Evolutionary conservation across 37 sponge, comb jelly and placozoan species (phyloP).

Genomic region (Beroe ovata): DNA sequence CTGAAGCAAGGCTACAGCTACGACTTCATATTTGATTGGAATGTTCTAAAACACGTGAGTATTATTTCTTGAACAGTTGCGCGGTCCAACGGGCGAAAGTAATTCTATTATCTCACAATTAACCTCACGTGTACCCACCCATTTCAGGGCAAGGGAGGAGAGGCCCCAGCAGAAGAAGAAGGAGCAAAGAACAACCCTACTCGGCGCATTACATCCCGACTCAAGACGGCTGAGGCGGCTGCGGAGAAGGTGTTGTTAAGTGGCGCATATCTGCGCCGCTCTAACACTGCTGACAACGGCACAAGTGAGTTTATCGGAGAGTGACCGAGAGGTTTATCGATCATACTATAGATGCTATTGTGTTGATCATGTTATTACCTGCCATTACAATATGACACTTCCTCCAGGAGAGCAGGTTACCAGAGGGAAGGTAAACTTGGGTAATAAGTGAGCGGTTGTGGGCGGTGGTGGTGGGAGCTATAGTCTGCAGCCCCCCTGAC

Average conservation of each 20-base stretch:
- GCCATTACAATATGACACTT: too few species aligned
- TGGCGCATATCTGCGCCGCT: constrained; percentile 36
- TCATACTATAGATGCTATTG: too few species aligned
- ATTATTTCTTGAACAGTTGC: too few species aligned
- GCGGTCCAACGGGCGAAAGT: too few species aligned
- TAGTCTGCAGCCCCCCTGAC: too few species aligned
- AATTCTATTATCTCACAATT: neutral
- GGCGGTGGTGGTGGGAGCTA: too few species aligned
- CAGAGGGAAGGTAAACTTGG: too few species aligned
- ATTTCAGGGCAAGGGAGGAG: neutral
- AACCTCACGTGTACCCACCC: neutral
- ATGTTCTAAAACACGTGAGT: constrained; percentile 67
- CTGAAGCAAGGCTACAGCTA: constrained; percentile 93
- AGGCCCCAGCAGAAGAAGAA: constrained; percentile 5
- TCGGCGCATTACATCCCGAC: constrained; percentile 11
- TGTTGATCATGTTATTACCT: too few species aligned
- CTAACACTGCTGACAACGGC: constrained; percentile 39
- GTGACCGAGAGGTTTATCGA: too few species aligned
- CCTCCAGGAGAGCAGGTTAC: too few species aligned
- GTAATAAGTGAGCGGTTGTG: too few species aligned
- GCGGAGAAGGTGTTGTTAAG: constrained; percentile 52
- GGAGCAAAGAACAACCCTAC: constrained; percentile 1
- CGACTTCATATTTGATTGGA: constrained; percentile 99
- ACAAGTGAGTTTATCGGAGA: neutral
- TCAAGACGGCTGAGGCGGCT: constrained; percentile 27